These are phyloP conservation scores for Tenodera sinensis DNA, from an alignment of 2,888 invertebrate genomes.

Conservation along the genomic window DNA sequence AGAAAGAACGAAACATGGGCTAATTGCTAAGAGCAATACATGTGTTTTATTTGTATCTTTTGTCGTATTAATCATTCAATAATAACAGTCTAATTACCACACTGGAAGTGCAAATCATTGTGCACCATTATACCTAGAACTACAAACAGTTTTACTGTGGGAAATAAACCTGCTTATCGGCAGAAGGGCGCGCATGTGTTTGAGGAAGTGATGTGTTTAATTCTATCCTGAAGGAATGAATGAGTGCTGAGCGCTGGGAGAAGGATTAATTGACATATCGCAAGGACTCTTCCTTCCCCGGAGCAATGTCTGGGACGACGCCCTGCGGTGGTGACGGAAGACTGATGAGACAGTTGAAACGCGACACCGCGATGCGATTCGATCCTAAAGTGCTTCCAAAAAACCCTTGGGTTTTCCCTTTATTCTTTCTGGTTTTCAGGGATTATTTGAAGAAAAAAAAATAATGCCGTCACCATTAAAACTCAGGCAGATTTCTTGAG, in stretches of 20 bases:
- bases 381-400: neutral
- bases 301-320: slow-evolving; percentile 27
- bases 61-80: no score
- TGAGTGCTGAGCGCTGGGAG: neutral
- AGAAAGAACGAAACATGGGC: no score
- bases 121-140: no score
- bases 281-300: slow-evolving; percentile 8
- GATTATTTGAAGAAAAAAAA: neutral
- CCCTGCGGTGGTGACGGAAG: slow-evolving; percentile 37
- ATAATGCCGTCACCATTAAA: neutral
- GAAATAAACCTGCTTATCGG: neutral
- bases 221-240: neutral
- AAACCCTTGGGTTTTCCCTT: neutral
- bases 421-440: neutral
- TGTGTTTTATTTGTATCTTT: no score
- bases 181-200: neutral
- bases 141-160: neutral
- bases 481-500: neutral
- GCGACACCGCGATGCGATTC: slow-evolving; percentile 23
- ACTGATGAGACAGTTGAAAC: slow-evolving; percentile 45
- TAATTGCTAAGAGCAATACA: no score
- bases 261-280: slow-evolving; percentile 24
- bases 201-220: neutral
- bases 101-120: no score
- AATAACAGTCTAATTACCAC: no score